Evolutionary conservation across 2,797 vertebrate species (phyloP).

Genomic region (Malurus splendens): DNA sequence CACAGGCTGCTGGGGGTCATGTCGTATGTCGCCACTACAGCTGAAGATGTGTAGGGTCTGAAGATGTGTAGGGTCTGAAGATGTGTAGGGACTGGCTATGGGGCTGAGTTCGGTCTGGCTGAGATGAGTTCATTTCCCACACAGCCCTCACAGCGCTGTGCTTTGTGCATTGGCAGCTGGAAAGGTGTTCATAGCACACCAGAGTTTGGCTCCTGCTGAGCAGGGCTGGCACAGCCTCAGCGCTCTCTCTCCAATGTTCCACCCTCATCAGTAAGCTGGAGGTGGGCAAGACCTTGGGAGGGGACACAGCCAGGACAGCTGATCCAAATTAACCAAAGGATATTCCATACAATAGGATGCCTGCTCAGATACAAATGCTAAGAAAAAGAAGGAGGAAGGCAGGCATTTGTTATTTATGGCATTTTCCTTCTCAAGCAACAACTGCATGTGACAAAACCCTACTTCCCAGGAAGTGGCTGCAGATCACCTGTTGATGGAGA

Average conservation of each 20-base stretch:
- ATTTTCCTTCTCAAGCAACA: neutral
- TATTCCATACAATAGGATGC: neutral
- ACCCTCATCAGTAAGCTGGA: neutral
- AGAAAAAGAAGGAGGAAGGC: neutral
- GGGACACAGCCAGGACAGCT: no score
- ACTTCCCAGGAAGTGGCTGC: neutral
- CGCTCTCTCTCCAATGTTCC: fast-evolving
- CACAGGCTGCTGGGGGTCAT: neutral
- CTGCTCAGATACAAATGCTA: neutral
- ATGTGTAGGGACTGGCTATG: neutral
- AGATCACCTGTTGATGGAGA: neutral
- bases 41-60: neutral
- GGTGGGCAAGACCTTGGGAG: neutral
- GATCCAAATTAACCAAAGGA: neutral
- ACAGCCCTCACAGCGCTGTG: fast-evolving
- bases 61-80: neutral
- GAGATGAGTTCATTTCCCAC: neutral
- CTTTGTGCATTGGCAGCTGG: neutral
- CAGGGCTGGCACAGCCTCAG: neutral
- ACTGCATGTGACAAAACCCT: neutral
- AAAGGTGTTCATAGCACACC: neutral
- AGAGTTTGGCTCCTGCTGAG: neutral
- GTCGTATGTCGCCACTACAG: neutral
- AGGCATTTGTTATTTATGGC: neutral
- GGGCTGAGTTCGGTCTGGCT: neutral